Base-by-base conservation (phyloP, 1,140 invertebrate species). In the Drosophila sp. region DNA sequence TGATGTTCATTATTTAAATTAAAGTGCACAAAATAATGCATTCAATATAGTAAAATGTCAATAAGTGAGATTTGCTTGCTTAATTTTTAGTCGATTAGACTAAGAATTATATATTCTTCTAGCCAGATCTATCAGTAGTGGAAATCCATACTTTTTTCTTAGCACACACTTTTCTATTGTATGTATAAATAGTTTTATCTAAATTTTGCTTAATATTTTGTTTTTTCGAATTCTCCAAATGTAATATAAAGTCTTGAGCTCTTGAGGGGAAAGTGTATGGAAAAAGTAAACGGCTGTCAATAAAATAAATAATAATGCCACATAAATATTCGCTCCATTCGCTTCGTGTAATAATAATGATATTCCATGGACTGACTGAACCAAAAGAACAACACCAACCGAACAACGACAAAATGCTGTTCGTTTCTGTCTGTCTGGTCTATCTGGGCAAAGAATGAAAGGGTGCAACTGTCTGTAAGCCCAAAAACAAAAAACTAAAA, bases 261-360 rank as follows among this genome's bases (percentile, higher is more conserved):
- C 10, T 60, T 69, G 38, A 55, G n/a, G 56, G 17, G 56, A 58
- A 35, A 82, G 76, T 65, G 79, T 74, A 80, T 70, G 55, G 60
- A 63, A 69, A 72, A 78, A 64, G 67, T 68, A 61, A 79, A 79
- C 67, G 68, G 76, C 83, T 84, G 84, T 80, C 84, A 87, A 87
- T 87, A 89, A 87, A 84, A 87, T 87, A 89, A 87, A 84, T 87
- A 87, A 80, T 87, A 87, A 87, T 86, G 84, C 83, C 66, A 80
- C 82, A 86, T 87, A 86, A 87, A 86, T 87, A 87, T 82, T 70
- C 41, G 76, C 66, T 79, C 54, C 66, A 81, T 70, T 83, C 70
- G 65, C 56, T 71, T 76, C 44, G 67, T 79, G 70, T 50, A 50
- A 82, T 89, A 87, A 86, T 86, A 86, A 87, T 86, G 84, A 89